Evolutionary conservation across 2,888 invertebrate genomes (phyloP), one percentile per base, ranked within the genome.

Genomic region (Rotaria magnacalcarata): DNA sequence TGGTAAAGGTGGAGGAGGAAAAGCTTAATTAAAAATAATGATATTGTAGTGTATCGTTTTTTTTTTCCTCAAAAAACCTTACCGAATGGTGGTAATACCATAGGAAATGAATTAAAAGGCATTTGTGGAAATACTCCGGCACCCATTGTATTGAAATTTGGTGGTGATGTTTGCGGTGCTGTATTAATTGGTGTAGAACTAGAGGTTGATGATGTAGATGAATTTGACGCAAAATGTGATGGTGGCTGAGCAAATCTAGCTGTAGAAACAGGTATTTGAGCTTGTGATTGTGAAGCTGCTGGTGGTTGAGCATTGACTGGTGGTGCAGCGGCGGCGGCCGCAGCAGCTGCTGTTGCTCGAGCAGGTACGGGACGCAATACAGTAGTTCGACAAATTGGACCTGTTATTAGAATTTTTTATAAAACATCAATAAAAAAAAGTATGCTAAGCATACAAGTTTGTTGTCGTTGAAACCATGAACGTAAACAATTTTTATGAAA

Each of bases 401-500:
- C 80, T 80, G 8, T 2, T n/a, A 24, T 24, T 11, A 10, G 0
- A 14, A 47, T 80, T 47, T 43, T 7, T 11, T 16, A 43, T 80
- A n/a, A 11, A 0, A 11, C 50, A 50, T 50, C 8, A 11, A 50
- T 8, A 50, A 50, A 4, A 50, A n/a, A 11, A 43, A 1, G 4
- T n/a, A 4, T 7, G 3, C 2, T 10, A 47, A n/a, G n/a, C 47
- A 47, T 80, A 90, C 99, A 99, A 8, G 99, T 99, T 92, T 99
- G 99, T 91, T 99, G 99, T 16, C 99, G 94, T 92, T 99, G 99
- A 92, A 99, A 99, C 99, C 99, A 99, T 74, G 96, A 96, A 85
- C 98, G 94, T 86, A 99, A 93, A 91, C 99, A 99, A 86, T 95
- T 95, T 84, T 97, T 95, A 92, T 99, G 99, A 93, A 99, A 99